These are phyloP conservation scores for Lepidocyrtoides sp. DNA, from an alignment of 2,888 invertebrate genomes.

Conservation along the genomic window DNA sequence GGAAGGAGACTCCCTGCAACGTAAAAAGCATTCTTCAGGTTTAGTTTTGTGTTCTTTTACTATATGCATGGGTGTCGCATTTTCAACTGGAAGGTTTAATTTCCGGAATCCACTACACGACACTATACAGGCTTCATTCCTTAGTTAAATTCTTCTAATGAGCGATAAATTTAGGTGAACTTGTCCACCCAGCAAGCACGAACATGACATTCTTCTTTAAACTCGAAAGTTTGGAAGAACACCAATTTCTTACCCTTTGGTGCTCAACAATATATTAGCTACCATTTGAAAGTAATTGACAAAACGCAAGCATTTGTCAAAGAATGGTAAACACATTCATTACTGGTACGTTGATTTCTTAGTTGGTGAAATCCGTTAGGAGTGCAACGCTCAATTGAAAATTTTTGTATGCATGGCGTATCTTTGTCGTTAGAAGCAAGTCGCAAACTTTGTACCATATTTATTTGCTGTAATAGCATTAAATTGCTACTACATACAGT, in stretches of 20 bases:
- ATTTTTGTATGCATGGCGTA: not conserved
- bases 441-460: not conserved
- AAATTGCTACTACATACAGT: too few relatives aligned
- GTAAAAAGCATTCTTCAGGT: not conserved
- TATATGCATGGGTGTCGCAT: not conserved
- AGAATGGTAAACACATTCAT: too few relatives aligned
- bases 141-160: too few relatives aligned
- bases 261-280: too few relatives aligned
- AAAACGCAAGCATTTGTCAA: too few relatives aligned
- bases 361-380: not conserved
- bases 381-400: not conserved
- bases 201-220: too few relatives aligned
- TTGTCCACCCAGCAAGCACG: not conserved
- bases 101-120: not conserved
- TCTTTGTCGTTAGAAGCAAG: not conserved
- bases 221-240: too few relatives aligned
- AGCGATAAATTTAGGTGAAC: not conserved
- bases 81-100: not conserved
- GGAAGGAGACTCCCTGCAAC: not conserved
- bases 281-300: too few relatives aligned
- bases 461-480: too few relatives aligned
- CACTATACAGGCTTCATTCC: too few relatives aligned
- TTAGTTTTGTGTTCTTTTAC: not conserved
- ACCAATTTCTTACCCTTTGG: too few relatives aligned
- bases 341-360: not conserved